phyloP scores from a whole-genome alignment of 1,140 invertebrate genomes.

The Pogonomyrmex barbatus region DNA sequence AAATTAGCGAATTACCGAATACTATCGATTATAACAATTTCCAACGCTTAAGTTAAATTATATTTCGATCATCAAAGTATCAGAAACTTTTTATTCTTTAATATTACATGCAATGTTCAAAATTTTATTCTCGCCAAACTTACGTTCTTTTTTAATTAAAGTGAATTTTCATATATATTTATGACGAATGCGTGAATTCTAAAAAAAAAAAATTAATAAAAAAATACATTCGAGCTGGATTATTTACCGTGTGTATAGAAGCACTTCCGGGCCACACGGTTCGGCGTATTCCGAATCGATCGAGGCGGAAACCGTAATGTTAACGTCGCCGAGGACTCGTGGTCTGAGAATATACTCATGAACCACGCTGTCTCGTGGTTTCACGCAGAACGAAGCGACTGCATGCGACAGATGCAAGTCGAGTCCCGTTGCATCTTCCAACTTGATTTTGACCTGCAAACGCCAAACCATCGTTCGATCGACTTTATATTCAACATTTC shows the following conservation, averaged over 20 bases:
- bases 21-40: slow-evolving; percentile 8
- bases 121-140: background rate
- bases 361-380: slow-evolving; percentile 83
- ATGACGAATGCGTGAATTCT: background rate
- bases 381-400: slow-evolving; percentile 82
- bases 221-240: background rate
- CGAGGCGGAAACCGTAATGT: slow-evolving; percentile 88
- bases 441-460: slow-evolving; percentile 86
- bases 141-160: slow-evolving; percentile 5
- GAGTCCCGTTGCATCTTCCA: slow-evolving; percentile 85
- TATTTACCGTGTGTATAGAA: slow-evolving; percentile 84
- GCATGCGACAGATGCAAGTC: slow-evolving; percentile 79
- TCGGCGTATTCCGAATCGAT: slow-evolving; percentile 84
- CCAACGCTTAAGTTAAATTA: background rate
- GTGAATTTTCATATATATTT: background rate
- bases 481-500: background rate
- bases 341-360: slow-evolving; percentile 86
- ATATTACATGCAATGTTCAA: background rate
- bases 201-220: background rate
- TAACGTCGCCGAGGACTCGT: slow-evolving; percentile 86
- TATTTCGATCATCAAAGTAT: slow-evolving; percentile 14
- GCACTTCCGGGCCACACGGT: slow-evolving; percentile 85
- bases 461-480: slow-evolving; percentile 16
- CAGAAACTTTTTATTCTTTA: background rate
- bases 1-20: background rate